Evolutionary conservation across 2,888 invertebrate species (phyloP), one percentile per base, ranked within the genome.

Genomic region (Hyles lineata): DNA sequence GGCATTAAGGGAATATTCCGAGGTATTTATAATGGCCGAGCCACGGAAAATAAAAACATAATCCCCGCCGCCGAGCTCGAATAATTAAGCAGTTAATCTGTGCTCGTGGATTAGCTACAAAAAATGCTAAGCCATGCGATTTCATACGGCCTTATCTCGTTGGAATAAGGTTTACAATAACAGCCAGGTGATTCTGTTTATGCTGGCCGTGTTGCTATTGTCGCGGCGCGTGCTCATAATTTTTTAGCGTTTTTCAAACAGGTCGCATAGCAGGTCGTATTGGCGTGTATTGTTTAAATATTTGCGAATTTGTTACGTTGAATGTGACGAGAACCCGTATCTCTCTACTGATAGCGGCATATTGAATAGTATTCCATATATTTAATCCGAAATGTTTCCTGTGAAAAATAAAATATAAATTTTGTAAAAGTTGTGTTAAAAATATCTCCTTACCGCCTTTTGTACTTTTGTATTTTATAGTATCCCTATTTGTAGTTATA

Each of bases 71-170:
- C 83, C 81, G 84, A 83, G 83, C 85, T 79, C 85, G 91, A 88
- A 91, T 91, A 90, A 91, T 90, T 86, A 90, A 90, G 87, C 90
- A 87, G 88, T 90, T 89, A 88, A 85, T 87, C 86, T 82, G 87
- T 78, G 83, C 81, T 82, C 85, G 83, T 81, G 88, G 89, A 88
- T 88, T 89, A 88, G 79, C 79, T 32, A 55, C 55, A 61, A 73
- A 71, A 67, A 63, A 52, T 15, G 11, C 43, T 55, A n/a, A 58
- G 35, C 21, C 11, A 11, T 9, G 72, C 11, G 23, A 67, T 43
- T n/a, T 19, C 9, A 21, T 17, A 58, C 19, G 35, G 19, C 21
- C 11, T 4, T 72, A 67, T 72, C 0, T 15, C 35, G 15, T 43
- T 11, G 6, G 35, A 43, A 67, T 58, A 67, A 21, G 58, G 67